phyloP scores from a whole-genome alignment of 2,797 vertebrate species.

The Cyclopterus lumpus region DNA sequence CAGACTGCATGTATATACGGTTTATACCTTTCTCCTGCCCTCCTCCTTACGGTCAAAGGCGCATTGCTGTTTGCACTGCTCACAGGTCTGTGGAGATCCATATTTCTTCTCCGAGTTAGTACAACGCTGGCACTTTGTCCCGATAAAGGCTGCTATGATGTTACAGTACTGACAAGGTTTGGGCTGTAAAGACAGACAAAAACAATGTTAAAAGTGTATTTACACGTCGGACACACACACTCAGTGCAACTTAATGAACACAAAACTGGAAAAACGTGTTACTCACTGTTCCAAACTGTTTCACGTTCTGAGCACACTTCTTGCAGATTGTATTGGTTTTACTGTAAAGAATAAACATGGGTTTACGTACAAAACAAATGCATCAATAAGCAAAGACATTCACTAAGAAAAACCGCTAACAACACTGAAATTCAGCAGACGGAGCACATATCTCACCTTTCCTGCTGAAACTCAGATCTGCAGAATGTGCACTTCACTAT shows the following conservation, averaged over 20 bases:
- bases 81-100: constrained; percentile 96
- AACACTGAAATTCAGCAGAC: background rate
- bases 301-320: constrained; percentile 99
- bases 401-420: no score
- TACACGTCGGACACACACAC: background rate
- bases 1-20: background rate
- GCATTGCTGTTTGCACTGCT: constrained; percentile 98
- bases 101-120: constrained; percentile 99
- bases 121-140: constrained; percentile 98
- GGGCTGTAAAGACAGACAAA: constrained; percentile 83
- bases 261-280: constrained; percentile 14
- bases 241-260: background rate
- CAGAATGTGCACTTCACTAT: constrained; percentile 98
- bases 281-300: constrained; percentile 98
- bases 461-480: constrained; percentile 98
- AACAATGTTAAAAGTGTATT: background rate
- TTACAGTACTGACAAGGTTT: constrained; percentile 99
- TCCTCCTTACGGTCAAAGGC: constrained; percentile 98
- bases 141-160: constrained; percentile 98
- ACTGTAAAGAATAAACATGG: constrained; percentile 74
- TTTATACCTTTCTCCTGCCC: constrained; percentile 92
- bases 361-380: background rate
- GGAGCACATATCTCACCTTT: constrained; percentile 86
- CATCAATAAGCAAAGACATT: background rate
- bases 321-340: constrained; percentile 99